Evolutionary conservation across 2,888 invertebrate species (phyloP).

Genomic region (Hemithea aestivaria): DNA sequence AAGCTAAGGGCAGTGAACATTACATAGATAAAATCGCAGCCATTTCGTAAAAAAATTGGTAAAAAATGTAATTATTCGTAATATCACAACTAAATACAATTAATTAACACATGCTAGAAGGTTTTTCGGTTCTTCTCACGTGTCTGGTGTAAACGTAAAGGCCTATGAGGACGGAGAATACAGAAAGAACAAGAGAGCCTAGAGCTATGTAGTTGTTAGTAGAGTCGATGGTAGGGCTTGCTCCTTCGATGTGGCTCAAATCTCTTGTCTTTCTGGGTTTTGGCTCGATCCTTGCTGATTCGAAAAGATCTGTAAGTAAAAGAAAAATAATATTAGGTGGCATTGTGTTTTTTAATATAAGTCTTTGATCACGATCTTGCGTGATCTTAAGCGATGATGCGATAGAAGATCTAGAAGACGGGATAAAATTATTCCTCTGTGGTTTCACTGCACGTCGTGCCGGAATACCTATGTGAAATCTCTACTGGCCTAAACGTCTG

Average conservation of each 20-base stretch:
- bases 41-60: constrained; percentile 33
- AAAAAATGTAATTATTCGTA: constrained; percentile 35
- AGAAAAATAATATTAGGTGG: no score
- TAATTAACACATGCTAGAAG: constrained; percentile 33
- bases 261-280: constrained; percentile 59
- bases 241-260: constrained; percentile 35
- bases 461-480: no score
- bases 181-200: constrained; percentile 45
- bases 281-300: constrained; percentile 56
- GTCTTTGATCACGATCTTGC: no score
- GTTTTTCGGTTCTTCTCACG: constrained; percentile 24
- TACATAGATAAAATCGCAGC: constrained; percentile 32
- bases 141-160: constrained; percentile 41
- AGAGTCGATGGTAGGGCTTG: constrained; percentile 24
- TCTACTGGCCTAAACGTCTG: no score
- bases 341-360: no score
- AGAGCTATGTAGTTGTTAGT: constrained; percentile 45
- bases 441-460: no score
- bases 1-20: constrained; percentile 61
- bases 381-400: no score
- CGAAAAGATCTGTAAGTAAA: constrained; percentile 67
- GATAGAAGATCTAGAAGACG: no score
- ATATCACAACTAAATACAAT: constrained; percentile 49
- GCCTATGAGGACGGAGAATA: constrained; percentile 45
- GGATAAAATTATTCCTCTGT: no score